These are phyloP conservation scores for Loris lydekkerianus DNA, from an alignment of 2,797 vertebrate species.

Conservation along the genomic window DNA sequence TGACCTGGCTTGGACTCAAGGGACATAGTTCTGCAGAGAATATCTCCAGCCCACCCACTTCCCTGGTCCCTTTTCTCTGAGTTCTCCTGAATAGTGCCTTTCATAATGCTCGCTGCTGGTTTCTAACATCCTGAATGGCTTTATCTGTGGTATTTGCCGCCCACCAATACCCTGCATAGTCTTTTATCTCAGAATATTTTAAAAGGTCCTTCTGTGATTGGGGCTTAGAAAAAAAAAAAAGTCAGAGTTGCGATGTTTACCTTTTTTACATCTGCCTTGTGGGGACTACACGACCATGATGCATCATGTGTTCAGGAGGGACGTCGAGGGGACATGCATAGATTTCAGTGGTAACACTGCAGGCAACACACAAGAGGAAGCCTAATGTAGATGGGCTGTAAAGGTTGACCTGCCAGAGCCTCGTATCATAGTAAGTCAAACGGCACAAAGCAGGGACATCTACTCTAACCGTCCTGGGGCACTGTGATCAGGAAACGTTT, in stretches of 20 bases:
- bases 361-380: not conserved
- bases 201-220: slow-evolving; percentile 56
- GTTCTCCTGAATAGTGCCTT: slow-evolving; percentile 43
- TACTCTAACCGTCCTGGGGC: not conserved
- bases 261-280: not conserved
- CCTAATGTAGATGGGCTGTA: not conserved
- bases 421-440: not conserved
- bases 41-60: slow-evolving; percentile 32
- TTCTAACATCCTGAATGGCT: not conserved
- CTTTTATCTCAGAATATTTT: slow-evolving; percentile 68
- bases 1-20: not conserved
- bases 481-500: not conserved
- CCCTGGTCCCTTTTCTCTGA: slow-evolving; percentile 3
- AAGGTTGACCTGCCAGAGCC: not conserved
- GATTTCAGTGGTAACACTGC: not conserved
- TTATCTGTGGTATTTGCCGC: slow-evolving; percentile 54
- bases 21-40: not conserved
- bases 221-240: slow-evolving; percentile 39
- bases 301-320: not conserved
- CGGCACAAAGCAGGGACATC: not conserved
- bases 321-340: not conserved
- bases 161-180: not conserved
- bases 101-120: slow-evolving; percentile 36
- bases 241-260: not conserved
- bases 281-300: not conserved